These are phyloP conservation scores for Jacana jacana DNA, from an alignment of 2,113 vertebrate genomes.

Conservation along the genomic window DNA sequence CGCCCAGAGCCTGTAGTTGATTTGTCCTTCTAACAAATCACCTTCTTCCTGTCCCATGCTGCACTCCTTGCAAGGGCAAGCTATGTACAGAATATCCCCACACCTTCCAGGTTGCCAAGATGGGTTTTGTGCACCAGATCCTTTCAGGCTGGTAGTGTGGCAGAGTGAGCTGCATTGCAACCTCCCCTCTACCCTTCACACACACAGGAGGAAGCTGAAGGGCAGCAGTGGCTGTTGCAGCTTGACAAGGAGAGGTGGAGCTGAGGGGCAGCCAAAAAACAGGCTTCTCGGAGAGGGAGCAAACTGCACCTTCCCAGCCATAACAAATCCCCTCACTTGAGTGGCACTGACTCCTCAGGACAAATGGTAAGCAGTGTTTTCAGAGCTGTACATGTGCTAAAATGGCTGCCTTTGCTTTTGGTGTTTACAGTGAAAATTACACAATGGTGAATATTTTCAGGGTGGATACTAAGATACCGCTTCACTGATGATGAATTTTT, in stretches of 20 bases:
- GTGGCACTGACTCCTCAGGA: background rate
- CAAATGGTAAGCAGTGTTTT: background rate
- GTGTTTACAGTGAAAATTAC: background rate
- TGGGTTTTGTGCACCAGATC: background rate
- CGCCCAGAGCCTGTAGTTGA: background rate
- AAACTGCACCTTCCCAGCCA: background rate
- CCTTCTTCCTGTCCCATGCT: rapidly evolving
- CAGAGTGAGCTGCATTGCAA: background rate
- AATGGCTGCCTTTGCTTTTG: background rate
- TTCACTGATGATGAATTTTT: background rate
- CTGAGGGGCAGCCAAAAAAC: background rate
- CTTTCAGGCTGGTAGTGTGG: rapidly evolving
- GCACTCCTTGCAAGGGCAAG: rapidly evolving
- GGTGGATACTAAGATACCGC: background rate
- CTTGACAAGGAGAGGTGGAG: background rate
- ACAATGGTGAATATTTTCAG: background rate
- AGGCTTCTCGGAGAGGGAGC: rapidly evolving
- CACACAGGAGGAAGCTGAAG: background rate
- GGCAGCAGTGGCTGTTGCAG: background rate
- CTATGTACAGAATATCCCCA: background rate
- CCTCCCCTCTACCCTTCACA: background rate
- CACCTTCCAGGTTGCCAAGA: background rate
- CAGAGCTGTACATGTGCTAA: background rate
- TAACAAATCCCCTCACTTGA: background rate
- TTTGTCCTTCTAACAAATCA: background rate